Evolutionary conservation across 2,888 invertebrate species (phyloP).

Genomic region (Eupithecia exiguata): DNA sequence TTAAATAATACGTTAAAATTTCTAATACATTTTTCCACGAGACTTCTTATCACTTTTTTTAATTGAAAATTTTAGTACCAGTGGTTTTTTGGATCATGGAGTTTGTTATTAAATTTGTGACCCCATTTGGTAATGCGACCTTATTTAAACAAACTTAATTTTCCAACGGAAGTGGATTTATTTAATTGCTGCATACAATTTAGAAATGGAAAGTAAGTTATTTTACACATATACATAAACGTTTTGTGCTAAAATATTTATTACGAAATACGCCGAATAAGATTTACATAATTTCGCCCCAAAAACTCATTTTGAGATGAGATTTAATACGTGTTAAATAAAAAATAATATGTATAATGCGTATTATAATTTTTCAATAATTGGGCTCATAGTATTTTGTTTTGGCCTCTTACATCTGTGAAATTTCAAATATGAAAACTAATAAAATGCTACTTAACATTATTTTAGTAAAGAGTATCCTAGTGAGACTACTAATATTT

Average conservation of each 20-base stretch:
- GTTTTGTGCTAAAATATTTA: slow-evolving; percentile 4
- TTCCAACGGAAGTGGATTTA: background rate
- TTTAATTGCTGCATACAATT: background rate
- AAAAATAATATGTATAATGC: no score
- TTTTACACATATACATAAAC: slow-evolving; percentile 9
- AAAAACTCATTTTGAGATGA: background rate
- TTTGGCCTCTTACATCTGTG: background rate
- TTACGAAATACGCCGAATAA: slow-evolving; percentile 19
- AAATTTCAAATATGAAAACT: background rate
- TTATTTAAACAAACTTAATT: background rate
- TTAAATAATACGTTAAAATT: no score
- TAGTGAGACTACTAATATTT: background rate
- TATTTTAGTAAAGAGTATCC: background rate
- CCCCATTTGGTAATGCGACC: background rate
- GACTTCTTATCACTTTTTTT: no score
- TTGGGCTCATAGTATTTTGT: background rate
- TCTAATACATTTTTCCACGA: no score
- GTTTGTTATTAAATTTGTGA: background rate
- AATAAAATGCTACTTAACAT: background rate
- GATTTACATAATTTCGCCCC: slow-evolving; percentile 14
- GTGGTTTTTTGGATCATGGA: no score
- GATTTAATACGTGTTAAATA: background rate
- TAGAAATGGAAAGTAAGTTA: slow-evolving; percentile 34
- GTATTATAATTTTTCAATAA: background rate
- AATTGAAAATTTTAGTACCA: no score